phyloP scores from a whole-genome alignment of 2,113 vertebrate species.

The Prunella himalayana region DNA sequence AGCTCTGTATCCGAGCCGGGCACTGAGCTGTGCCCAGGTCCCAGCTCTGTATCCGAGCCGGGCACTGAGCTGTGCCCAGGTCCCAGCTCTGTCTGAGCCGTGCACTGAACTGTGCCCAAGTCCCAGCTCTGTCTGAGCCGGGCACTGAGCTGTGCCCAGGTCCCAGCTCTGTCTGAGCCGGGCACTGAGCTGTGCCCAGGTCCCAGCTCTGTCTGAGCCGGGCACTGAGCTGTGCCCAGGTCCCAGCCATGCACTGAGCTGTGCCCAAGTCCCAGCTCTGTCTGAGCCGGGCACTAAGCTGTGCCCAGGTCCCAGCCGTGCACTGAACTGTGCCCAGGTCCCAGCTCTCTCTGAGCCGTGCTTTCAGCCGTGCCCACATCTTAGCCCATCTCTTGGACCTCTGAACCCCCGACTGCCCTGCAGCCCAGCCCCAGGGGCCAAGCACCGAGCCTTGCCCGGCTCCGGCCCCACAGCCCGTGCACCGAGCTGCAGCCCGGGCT shows the following conservation, averaged over 20 bases:
- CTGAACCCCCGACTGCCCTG: not conserved
- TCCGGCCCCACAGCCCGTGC: not conserved
- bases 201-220: no score
- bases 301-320: not conserved
- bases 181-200: not conserved
- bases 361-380: not conserved
- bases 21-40: not conserved
- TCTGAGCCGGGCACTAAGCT: not conserved
- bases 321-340: not conserved
- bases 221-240: not conserved
- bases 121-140: not conserved
- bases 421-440: not conserved
- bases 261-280: not conserved
- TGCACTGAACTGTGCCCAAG: not conserved
- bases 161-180: no score
- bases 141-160: not conserved
- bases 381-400: not conserved
- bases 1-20: fast-evolving
- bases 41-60: no score
- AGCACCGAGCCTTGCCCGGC: not conserved
- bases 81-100: not conserved
- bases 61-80: not conserved
- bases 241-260: not conserved
- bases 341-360: no score
- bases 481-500: not conserved